Evolutionary conservation across 2,113 vertebrate genomes (phyloP).

Genomic region (Smithornis capensis): DNA sequence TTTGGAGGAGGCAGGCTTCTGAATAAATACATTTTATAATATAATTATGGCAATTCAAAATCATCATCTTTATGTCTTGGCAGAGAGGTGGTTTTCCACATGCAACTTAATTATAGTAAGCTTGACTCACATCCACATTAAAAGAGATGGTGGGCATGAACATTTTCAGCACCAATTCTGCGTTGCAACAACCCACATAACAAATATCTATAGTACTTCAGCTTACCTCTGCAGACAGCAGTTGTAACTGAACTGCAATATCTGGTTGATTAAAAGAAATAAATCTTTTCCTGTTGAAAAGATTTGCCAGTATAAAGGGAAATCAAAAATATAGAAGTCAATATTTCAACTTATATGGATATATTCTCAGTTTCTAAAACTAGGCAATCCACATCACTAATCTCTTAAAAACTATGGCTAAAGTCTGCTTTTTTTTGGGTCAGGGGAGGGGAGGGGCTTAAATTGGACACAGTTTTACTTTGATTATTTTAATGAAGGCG

Average conservation of each 20-base stretch:
- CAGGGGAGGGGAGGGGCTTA: fast-evolving
- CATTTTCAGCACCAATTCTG: neutral
- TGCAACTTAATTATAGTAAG: neutral
- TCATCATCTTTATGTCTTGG: neutral
- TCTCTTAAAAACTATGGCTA: neutral
- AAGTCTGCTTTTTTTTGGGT: neutral
- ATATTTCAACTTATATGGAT: neutral
- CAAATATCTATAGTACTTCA: neutral
- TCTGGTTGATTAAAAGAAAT: neutral
- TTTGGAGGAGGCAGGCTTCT: neutral
- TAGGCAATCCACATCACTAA: neutral
- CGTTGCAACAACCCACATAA: neutral
- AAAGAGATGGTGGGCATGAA: neutral
- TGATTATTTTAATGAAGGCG: neutral
- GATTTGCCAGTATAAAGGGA: neutral
- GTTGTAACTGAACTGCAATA: neutral
- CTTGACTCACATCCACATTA: neutral
- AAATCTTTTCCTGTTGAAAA: neutral
- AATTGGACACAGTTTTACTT: neutral
- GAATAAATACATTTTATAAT: neutral
- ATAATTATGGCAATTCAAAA: neutral
- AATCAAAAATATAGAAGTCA: neutral
- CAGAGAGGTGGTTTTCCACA: neutral
- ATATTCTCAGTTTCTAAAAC: neutral
- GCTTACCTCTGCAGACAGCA: neutral